phyloP scores from a whole-genome alignment of 2,797 vertebrate genomes.

The Sarcophilus harrisii region DNA sequence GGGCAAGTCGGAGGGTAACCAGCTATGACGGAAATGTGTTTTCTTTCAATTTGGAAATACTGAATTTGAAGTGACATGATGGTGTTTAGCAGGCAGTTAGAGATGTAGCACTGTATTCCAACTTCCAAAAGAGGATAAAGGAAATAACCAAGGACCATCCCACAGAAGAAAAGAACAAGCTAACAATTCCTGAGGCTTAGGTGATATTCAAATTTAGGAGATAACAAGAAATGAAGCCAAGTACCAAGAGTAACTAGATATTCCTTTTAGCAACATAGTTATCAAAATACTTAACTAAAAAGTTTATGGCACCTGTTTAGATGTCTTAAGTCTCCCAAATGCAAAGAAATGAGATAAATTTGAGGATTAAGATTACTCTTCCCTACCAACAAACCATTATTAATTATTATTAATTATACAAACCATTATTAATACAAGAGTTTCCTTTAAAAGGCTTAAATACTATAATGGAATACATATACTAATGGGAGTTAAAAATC shows the following conservation, averaged over 20 bases:
- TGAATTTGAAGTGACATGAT: neutral
- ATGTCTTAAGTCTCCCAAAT: neutral
- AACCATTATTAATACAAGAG: neutral
- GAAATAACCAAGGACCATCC: neutral
- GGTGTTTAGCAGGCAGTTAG: neutral
- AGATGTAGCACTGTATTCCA: neutral
- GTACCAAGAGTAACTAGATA: neutral
- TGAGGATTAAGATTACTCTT: neutral
- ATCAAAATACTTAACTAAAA: neutral
- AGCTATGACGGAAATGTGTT: neutral
- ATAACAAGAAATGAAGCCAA: neutral
- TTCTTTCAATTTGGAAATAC: neutral
- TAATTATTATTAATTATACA: no score
- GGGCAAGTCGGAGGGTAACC: neutral
- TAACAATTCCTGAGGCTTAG: neutral
- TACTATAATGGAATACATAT: neutral
- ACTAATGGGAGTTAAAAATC: neutral
- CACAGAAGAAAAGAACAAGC: neutral
- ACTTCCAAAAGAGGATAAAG: neutral
- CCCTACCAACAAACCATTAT: neutral
- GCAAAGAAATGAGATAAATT: neutral
- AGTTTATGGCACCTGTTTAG: neutral
- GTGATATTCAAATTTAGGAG: neutral
- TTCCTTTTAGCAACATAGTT: neutral
- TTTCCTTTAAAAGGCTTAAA: neutral